Evolutionary conservation across 2,113 vertebrate species (phyloP).

Genomic region (Bufo bufo): DNA sequence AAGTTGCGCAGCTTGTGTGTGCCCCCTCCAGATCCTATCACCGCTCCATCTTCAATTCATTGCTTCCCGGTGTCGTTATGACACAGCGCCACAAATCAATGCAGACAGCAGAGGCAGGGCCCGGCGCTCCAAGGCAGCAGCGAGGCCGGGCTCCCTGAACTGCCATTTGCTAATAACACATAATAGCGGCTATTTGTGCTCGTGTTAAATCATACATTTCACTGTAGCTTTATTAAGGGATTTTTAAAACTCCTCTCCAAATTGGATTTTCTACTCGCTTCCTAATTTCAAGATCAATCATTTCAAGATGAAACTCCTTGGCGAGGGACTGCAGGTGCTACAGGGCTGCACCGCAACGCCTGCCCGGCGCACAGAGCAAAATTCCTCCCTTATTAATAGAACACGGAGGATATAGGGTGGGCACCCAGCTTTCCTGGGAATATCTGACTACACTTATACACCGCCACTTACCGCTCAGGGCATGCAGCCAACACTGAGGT

Average conservation of each 20-base stretch:
- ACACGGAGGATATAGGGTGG: neutral
- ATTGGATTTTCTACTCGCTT: conserved; percentile 92
- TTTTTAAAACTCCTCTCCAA: conserved; percentile 87
- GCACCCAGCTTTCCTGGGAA: neutral
- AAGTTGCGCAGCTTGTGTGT: conserved; percentile 76
- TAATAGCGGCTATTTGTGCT: conserved; percentile 86
- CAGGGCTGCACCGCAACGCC: neutral
- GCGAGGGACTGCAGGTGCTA: conserved; percentile 50
- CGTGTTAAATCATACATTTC: conserved; percentile 89
- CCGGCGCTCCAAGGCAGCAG: conserved; percentile 72
- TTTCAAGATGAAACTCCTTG: conserved; percentile 90
- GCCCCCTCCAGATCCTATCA: conserved; percentile 79
- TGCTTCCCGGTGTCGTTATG: conserved; percentile 83
- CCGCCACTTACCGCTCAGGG: too few relatives aligned
- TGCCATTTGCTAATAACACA: conserved; percentile 90
- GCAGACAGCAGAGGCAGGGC: conserved; percentile 70
- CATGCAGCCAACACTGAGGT: too few relatives aligned
- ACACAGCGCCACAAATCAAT: conserved; percentile 86
- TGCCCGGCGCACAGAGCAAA: neutral
- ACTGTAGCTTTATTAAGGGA: conserved; percentile 85
- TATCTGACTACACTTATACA: too few relatives aligned
- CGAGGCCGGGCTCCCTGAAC: conserved; percentile 78
- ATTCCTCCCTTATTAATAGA: neutral
- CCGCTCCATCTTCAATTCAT: conserved; percentile 85
- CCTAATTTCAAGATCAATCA: conserved; percentile 97